Conservation (phyloP, 2,113 vertebrate genomes). For the Austrofundulus limnaeus region DNA sequence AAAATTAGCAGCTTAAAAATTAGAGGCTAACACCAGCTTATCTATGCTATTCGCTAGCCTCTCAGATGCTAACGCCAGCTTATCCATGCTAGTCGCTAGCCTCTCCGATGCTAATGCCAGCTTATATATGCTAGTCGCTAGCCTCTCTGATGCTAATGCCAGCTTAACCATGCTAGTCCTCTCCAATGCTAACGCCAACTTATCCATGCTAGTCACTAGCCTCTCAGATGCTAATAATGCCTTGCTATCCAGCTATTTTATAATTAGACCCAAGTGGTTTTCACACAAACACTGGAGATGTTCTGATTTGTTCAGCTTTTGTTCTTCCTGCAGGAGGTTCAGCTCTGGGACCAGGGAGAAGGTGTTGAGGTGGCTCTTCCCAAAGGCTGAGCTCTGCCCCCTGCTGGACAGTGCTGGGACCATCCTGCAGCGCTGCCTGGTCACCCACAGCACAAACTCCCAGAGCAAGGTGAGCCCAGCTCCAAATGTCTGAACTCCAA, state of each 20-base stretch:
- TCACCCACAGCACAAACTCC: conserved; percentile 70
- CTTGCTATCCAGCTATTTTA: background rate
- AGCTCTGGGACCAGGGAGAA: conserved; percentile 69
- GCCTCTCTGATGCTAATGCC: too few species aligned
- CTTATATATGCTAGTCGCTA: too few species aligned
- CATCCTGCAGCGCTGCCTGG: conserved; percentile 74
- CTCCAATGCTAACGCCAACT: too few species aligned
- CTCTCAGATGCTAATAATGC: too few species aligned
- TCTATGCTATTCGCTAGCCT: too few species aligned
- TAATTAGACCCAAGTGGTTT: background rate
- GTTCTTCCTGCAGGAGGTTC: conserved; percentile 65
- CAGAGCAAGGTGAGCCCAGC: conserved; percentile 68
- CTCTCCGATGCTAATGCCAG: too few species aligned
- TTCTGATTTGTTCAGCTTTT: background rate
- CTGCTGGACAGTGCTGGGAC: conserved; percentile 75
- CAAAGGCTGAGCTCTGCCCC: conserved; percentile 72
- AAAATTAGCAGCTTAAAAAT: too few species aligned
- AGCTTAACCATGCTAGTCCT: too few species aligned
- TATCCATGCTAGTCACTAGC: too few species aligned
- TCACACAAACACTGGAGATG: background rate
- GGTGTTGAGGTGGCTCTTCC: conserved; percentile 76
- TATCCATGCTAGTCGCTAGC: too few species aligned
- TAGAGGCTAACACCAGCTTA: too few species aligned
- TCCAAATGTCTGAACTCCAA: background rate
- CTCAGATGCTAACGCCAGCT: too few species aligned